phyloP scores from a whole-genome alignment of 2,888 invertebrate species.

The Yponomeuta cagnagella region DNA sequence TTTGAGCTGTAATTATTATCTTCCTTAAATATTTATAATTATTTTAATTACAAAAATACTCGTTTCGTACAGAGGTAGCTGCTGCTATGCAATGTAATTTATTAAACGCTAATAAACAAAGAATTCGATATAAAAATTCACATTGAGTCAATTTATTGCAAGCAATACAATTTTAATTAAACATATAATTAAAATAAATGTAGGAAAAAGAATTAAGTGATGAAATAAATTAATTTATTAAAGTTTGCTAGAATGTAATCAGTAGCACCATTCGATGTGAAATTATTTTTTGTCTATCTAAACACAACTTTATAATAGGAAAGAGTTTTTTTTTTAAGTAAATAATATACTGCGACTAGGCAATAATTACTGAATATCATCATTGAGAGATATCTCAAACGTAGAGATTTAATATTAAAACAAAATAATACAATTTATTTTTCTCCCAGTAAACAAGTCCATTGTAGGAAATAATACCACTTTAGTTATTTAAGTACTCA shows the following conservation, averaged over 20 bases:
- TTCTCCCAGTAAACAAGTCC: too few relatives aligned
- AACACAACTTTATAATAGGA: conserved; percentile 9
- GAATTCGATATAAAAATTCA: not conserved
- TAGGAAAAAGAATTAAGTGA: not conserved
- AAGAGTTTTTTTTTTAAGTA: not conserved
- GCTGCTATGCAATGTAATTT: conserved; percentile 37
- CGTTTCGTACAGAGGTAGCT: conserved; percentile 62
- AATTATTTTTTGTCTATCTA: conserved; percentile 8
- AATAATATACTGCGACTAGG: not conserved
- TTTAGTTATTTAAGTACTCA: too few relatives aligned
- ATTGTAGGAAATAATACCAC: too few relatives aligned
- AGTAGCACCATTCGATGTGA: conserved; percentile 18
- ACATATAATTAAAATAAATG: not conserved
- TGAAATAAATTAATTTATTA: conserved; percentile 18
- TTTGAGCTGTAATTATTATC: conserved; percentile 26
- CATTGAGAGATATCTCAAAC: too few relatives aligned
- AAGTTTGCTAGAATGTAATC: conserved; percentile 23
- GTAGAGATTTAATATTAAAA: too few relatives aligned
- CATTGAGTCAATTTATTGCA: too few relatives aligned
- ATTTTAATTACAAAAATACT: conserved; percentile 58
- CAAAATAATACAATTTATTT: not conserved
- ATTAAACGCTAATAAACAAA: conserved; percentile 25
- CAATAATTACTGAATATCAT: too few relatives aligned
- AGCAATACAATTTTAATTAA: not conserved
- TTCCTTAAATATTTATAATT: conserved; percentile 9